These are phyloP conservation scores for Operophtera brumata DNA, from an alignment of 2,888 invertebrate genomes.

Conservation along the genomic window DNA sequence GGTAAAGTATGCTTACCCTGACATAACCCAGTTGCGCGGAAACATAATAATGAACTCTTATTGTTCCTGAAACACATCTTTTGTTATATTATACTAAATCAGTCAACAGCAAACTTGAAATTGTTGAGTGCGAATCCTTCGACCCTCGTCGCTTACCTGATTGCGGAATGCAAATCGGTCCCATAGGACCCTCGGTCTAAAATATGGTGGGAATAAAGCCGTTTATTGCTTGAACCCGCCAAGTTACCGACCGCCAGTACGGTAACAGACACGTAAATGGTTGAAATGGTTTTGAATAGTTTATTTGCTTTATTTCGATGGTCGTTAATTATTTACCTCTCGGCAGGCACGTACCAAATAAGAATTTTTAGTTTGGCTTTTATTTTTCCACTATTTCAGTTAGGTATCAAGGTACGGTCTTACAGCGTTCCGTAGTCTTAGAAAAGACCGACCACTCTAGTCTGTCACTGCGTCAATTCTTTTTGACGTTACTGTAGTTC, in stretches of 20 bases:
- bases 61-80: slow-evolving; percentile 41
- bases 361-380: slow-evolving; percentile 4
- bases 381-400: slow-evolving; percentile 6
- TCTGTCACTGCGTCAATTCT: too few species aligned
- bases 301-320: slow-evolving; percentile 55
- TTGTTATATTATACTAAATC: slow-evolving; percentile 44
- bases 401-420: background rate
- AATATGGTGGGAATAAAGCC: slow-evolving; percentile 49
- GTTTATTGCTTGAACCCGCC: slow-evolving; percentile 45
- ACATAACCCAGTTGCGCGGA: background rate
- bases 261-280: slow-evolving; percentile 53
- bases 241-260: slow-evolving; percentile 40
- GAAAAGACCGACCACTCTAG: too few species aligned
- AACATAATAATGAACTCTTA: slow-evolving; percentile 22
- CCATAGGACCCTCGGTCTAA: slow-evolving; percentile 51
- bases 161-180: slow-evolving; percentile 60
- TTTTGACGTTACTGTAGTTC: too few species aligned
- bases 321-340: slow-evolving; percentile 47
- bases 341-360: slow-evolving; percentile 6
- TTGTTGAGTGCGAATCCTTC: slow-evolving; percentile 56
- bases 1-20: too few species aligned
- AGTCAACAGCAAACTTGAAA: slow-evolving; percentile 53
- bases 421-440: too few species aligned
- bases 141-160: slow-evolving; percentile 63
- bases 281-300: slow-evolving; percentile 58